Percentiles rank a stretch among this genome's conserved stretches.
These are phyloP conservation scores for Thymelicus lineola DNA, from an alignment of 2,888 invertebrate species.

Conservation along the genomic window DNA sequence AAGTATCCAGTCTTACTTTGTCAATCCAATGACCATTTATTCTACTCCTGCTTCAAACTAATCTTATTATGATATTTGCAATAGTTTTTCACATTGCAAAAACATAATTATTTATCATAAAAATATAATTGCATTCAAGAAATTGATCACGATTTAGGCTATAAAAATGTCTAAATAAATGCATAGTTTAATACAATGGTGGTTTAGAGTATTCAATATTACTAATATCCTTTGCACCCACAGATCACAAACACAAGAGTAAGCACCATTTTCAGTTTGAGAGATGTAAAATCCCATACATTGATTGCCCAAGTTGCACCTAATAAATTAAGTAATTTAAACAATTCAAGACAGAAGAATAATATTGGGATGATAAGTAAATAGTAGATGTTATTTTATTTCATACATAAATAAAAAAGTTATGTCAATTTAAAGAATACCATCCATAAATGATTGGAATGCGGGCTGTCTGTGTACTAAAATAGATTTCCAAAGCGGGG, in stretches of 20 bases:
- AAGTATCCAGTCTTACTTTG: conserved; percentile 30
- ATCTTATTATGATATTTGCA: conserved; percentile 8
- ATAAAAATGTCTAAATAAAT: conserved; percentile 6
- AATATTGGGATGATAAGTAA: too few species aligned
- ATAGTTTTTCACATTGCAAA: conserved; percentile 1
- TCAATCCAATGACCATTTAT: conserved; percentile 18
- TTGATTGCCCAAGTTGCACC: too few species aligned
- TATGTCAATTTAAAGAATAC: too few species aligned
- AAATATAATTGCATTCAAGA: background rate
- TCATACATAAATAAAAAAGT: too few species aligned
- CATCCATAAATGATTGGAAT: too few species aligned
- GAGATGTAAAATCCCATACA: too few species aligned
- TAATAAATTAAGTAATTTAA: too few species aligned
- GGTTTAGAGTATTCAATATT: background rate
- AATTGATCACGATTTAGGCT: background rate
- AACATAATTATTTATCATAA: conserved; percentile 1
- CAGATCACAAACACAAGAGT: conserved; percentile 23
- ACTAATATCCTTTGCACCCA: background rate
- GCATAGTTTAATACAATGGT: background rate
- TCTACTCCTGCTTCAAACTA: background rate
- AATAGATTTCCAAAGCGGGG: too few species aligned
- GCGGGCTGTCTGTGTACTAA: too few species aligned
- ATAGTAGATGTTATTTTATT: too few species aligned
- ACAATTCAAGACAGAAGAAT: too few species aligned
- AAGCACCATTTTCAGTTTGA: too few species aligned